Percentiles rank a stretch among this genome's conserved stretches.
Conservation (phyloP, 2,888 invertebrate species). For the Drosophila barbarae region DNA sequence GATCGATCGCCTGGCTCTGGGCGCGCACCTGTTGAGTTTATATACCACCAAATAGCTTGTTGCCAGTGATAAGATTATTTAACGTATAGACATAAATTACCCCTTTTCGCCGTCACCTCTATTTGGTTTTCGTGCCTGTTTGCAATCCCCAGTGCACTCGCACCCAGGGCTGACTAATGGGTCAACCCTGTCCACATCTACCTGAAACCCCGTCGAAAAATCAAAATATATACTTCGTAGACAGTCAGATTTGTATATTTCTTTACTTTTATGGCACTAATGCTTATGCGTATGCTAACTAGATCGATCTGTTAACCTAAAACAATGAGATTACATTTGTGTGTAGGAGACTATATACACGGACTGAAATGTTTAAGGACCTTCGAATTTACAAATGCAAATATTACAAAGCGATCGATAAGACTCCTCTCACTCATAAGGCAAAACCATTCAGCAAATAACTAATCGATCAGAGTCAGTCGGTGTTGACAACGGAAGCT, state of each 20-base stretch:
- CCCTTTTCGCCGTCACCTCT: slow-evolving; percentile 31
- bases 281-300: slow-evolving; percentile 64
- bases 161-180: slow-evolving; percentile 48
- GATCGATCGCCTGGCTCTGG: slow-evolving; percentile 29
- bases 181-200: slow-evolving; percentile 17
- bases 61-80: slow-evolving; percentile 61
- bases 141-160: slow-evolving; percentile 43
- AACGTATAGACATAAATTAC: slow-evolving; percentile 56
- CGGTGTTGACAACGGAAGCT: background rate
- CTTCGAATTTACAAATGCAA: slow-evolving; percentile 4
- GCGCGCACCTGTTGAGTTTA: slow-evolving; percentile 61
- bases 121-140: slow-evolving; percentile 18
- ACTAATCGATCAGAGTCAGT: slow-evolving; percentile 6
- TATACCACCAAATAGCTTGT: slow-evolving; percentile 52
- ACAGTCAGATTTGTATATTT: slow-evolving; percentile 57
- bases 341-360: slow-evolving; percentile 19
- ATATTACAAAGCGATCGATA: background rate
- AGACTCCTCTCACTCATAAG: background rate
- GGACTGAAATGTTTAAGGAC: slow-evolving; percentile 5
- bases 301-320: slow-evolving; percentile 28
- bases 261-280: slow-evolving; percentile 74
- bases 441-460: background rate
- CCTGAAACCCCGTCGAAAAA: slow-evolving; percentile 12
- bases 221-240: slow-evolving; percentile 28
- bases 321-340: slow-evolving; percentile 73